phyloP scores from a whole-genome alignment of 2,888 invertebrate species.

The Petrolisthes manimaculis region DNA sequence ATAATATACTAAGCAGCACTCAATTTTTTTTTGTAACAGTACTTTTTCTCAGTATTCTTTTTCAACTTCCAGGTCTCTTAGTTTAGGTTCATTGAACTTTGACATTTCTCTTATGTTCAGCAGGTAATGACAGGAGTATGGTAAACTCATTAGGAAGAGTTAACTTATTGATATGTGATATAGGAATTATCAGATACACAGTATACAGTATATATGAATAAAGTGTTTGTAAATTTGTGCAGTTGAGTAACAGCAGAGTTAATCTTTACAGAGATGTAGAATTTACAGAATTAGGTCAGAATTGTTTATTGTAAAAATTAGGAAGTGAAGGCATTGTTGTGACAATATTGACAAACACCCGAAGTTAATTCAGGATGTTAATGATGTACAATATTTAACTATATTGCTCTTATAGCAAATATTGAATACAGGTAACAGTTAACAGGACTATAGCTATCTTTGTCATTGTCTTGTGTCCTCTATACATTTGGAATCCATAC shows the following conservation, averaged over 20 bases:
- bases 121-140: not conserved
- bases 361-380: not conserved
- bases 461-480: not conserved
- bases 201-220: not conserved
- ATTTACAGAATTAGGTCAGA: too few species aligned
- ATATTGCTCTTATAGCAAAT: not conserved
- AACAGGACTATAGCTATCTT: not conserved
- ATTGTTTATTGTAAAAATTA: too few species aligned
- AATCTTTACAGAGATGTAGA: too few species aligned
- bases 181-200: not conserved
- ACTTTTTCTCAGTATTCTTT: constrained; percentile 32
- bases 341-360: not conserved
- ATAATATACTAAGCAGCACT: constrained; percentile 40
- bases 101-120: constrained; percentile 3
- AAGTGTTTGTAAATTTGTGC: too few species aligned
- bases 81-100: not conserved
- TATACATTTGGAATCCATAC: not conserved
- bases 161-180: not conserved
- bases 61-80: constrained; percentile 32
- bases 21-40: not conserved
- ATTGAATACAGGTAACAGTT: not conserved
- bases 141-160: not conserved
- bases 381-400: constrained; percentile 10
- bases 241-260: too few species aligned
- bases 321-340: not conserved